A percentile compares a stretch with the other conserved stretches of the same genome.
Evolutionary conservation across 2,797 vertebrate genomes (phyloP).

Genomic region (Hephaestus fuliginosus): DNA sequence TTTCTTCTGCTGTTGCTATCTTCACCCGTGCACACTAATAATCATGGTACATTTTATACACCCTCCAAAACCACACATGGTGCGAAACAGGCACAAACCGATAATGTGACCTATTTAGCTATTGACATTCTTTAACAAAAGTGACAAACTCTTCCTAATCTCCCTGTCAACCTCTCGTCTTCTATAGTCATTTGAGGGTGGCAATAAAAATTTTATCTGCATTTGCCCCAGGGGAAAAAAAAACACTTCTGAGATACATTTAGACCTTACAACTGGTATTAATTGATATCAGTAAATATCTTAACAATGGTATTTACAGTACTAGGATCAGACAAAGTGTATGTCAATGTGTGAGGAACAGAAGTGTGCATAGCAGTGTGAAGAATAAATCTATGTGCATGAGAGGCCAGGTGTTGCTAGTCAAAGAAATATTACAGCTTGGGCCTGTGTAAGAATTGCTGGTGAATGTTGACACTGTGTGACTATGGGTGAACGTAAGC

Average conservation of each 20-base stretch:
- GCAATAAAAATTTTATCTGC: not conserved
- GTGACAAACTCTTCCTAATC: no score
- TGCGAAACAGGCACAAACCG: not conserved
- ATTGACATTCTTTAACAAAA: not conserved
- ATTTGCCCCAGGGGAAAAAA: not conserved
- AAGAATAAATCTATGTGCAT: not conserved
- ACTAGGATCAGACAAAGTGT: not conserved
- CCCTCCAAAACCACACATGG: not conserved
- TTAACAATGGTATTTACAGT: slow-evolving; percentile 18
- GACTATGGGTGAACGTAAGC: slow-evolving; percentile 9
- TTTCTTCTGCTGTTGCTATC: not conserved
- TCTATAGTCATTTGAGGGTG: not conserved
- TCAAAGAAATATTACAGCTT: slow-evolving; percentile 4
- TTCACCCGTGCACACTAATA: not conserved
- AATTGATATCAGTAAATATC: slow-evolving; percentile 1
- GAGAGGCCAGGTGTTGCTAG: not conserved
- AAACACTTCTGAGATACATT: not conserved
- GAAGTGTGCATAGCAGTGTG: not conserved
- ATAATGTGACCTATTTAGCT: not conserved
- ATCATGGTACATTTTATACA: not conserved
- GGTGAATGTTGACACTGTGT: not conserved
- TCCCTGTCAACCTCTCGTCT: not conserved
- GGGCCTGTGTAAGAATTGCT: not conserved
- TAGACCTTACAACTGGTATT: not conserved
- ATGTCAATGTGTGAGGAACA: slow-evolving; percentile 5